Evolutionary conservation across 2,888 invertebrate genomes (phyloP), one percentile per base, ranked within the genome.

Genomic region (Melanophora roralis): DNA sequence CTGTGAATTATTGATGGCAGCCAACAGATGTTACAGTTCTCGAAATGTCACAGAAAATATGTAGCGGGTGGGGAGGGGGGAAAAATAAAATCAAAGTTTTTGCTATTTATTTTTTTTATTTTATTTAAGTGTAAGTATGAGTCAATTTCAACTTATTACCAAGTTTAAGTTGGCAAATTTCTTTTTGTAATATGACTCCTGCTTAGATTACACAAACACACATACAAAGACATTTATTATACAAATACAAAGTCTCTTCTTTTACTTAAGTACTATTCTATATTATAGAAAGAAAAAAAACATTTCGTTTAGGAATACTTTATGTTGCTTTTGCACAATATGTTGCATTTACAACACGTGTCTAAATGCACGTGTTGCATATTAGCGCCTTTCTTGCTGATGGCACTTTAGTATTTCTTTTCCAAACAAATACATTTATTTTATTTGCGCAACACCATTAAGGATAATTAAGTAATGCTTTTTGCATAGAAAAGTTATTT

Each of bases 361-460:
- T 71, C 82, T 79, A 38, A 64, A 68, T 78, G 81, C 82, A 82
- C 80, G 82, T 77, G 82, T 60, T 73, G 80, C 77, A 80, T 74
- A 83, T 83, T 82, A 83, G 68, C 49, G 71, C 49, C 55, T 23
- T 23, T 34, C 38, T 55, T 72, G 51, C 43, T 51, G 51, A 64
- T 72, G 60, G 67, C 49, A 68, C 67, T 64, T 68, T 55, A 57
- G 36, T 36, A 43, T 27, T 27, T 5, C 6, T 27, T 27, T 27
- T 27, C 27, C 6, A 43, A 8, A 57, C 6, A 65, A 69, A 59
- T 51, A 55, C 7, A 60, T 57, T 64, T 38, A 19, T 21, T 57
- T 69, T 53, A 34, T 64, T 64, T 40, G 21, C 8, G 36, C 27
- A 65, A 69, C 45, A 36, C 36, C 64, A 79, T 68, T 76, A 76